Conservation (phyloP, 2,888 invertebrate genomes). For the Proisotoma minuta region DNA sequence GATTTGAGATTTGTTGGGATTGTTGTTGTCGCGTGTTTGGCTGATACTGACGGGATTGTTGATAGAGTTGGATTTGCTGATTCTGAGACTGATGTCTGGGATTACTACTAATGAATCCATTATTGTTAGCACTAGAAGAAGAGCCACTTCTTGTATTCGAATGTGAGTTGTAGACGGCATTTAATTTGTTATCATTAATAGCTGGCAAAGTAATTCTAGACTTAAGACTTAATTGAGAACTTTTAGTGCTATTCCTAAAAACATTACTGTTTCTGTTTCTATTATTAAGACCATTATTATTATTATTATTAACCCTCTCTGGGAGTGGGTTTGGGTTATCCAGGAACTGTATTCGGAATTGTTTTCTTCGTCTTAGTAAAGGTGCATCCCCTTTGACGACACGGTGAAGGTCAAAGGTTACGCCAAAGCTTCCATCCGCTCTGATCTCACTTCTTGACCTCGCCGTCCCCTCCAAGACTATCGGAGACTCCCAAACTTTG, state of each 20-base stretch:
- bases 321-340: conserved; percentile 30
- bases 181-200: not conserved
- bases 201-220: not conserved
- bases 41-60: not conserved
- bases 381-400: conserved; percentile 47
- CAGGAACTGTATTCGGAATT: conserved; percentile 48
- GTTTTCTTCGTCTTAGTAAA: conserved; percentile 42
- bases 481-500: conserved; percentile 45
- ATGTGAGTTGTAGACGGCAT: conserved; percentile 6
- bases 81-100: conserved; percentile 11
- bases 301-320: conserved; percentile 11
- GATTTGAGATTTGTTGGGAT: not conserved
- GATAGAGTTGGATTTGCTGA: conserved; percentile 2
- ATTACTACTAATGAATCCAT: not conserved
- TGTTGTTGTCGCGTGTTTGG: not conserved
- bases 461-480: conserved; percentile 46
- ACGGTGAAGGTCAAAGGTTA: conserved; percentile 46
- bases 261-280: not conserved
- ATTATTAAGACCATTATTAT: conserved; percentile 17
- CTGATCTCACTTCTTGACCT: conserved; percentile 46
- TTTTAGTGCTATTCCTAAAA: no score
- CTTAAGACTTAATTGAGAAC: no score
- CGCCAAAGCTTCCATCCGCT: conserved; percentile 46
- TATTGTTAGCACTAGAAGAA: not conserved
- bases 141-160: not conserved